Base-by-base conservation (phyloP, 2,797 vertebrate species). In the Syngnathus acus region DNA sequence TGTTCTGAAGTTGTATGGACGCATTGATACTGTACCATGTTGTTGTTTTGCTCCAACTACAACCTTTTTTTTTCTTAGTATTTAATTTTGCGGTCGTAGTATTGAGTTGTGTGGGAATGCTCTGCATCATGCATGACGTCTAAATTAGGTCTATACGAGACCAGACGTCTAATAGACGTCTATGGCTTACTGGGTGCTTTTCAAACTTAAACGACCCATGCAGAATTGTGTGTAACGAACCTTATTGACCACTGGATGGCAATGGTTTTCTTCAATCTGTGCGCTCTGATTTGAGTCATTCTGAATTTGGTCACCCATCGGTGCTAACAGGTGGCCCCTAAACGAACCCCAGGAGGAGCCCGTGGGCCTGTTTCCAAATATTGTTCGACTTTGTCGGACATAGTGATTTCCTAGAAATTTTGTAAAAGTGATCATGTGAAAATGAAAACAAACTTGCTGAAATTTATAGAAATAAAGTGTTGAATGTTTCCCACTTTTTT, bases 171-270 rank as follows among this genome's bases (percentile, higher is more conserved):
- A 32, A 32, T 32, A 32, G 32, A 32, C 32, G 32, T 32, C 32
- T 32, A 32, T 5, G 32, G 32, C 32, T 32, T 4, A 32, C 32
- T 4, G 3, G n/a, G 6, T 1, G 4, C 9, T 13, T 5, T 21
- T 8, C 38, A 21, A 39, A 40, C 38, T 10, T 6, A 4, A 4
- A 39, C 17, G 32, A 0, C 19, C 9, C 5, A 40, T 42, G 10
- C 39, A 11, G 38, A 40, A 42, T 57, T n/a, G 19, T 66, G 38
- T 78, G 79, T 55, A 70, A 26, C 72, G 10, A 63, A 14, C 21
- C 6, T 40, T 7, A 40, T 1, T 69, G 3, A 69, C 82, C 82
- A 76, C 73, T 72, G 80, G 87, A 69, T 78, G 79, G 0, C 76
- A 67, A 37, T 67, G 55, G 48, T 66, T 76, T 37, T 65, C 54